Evolutionary conservation across 64 coral and sea anemone species (phyloP).

Genomic region (Porites australiensis): DNA sequence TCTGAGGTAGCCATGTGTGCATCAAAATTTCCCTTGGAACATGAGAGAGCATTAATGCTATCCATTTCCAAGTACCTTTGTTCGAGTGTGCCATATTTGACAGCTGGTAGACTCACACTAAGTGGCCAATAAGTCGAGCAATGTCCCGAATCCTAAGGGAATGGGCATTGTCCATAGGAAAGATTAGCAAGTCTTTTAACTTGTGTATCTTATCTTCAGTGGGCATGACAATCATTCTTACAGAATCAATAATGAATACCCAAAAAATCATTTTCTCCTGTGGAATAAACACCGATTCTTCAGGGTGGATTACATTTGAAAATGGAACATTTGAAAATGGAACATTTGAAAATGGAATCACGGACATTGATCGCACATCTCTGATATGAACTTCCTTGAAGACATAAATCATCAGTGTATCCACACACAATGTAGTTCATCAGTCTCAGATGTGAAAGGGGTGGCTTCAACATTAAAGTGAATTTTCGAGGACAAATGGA

Average conservation of each 20-base stretch:
- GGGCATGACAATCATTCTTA: slow-evolving; percentile 36
- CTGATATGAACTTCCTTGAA: slow-evolving; percentile 10
- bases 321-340: background rate
- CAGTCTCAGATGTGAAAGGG: background rate
- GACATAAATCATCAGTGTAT: slow-evolving; percentile 67
- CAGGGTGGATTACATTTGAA: slow-evolving; percentile 21
- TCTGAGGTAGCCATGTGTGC: slow-evolving; percentile 11
- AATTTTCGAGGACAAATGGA: too few relatives aligned
- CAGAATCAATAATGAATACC: slow-evolving; percentile 62
- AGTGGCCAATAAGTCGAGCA: slow-evolving; percentile 31
- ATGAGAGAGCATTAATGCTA: slow-evolving; percentile 31
- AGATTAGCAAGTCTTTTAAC: slow-evolving; percentile 20
- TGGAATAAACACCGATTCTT: background rate
- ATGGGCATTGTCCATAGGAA: background rate
- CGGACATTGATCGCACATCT: slow-evolving; percentile 28
- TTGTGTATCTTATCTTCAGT: slow-evolving; percentile 49
- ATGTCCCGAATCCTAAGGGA: slow-evolving; percentile 32
- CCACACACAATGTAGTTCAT: slow-evolving; percentile 33
- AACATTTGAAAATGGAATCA: slow-evolving; percentile 11
- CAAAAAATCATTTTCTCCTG: slow-evolving; percentile 51
- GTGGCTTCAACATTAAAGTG: slow-evolving; percentile 39
- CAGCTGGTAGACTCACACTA: slow-evolving; percentile 6
- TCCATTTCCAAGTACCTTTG: slow-evolving; percentile 59
- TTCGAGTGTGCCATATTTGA: slow-evolving; percentile 53
- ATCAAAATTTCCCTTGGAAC: slow-evolving; percentile 58